Evolutionary conservation across 2,113 vertebrate species (phyloP).

Genomic region (Cyphomyrus plagiostoma): DNA sequence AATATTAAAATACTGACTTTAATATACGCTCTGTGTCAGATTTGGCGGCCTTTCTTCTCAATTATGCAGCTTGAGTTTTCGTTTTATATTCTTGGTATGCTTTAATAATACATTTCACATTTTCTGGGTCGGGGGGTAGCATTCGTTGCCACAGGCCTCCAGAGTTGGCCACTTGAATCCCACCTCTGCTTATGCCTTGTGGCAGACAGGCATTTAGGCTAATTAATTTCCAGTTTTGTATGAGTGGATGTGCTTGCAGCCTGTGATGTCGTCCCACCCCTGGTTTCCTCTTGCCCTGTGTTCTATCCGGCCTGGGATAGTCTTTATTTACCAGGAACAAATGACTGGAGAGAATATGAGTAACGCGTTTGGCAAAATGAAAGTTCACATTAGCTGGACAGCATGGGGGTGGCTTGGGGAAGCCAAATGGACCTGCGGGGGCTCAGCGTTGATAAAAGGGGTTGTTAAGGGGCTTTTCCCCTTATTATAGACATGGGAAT

Average conservation of each 20-base stretch:
- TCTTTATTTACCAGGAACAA: not conserved
- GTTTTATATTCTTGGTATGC: not conserved
- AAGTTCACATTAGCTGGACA: not conserved
- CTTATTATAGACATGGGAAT: not conserved
- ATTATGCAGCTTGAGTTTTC: not conserved
- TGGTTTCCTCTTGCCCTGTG: not conserved
- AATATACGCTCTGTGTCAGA: not conserved
- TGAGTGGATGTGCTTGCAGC: not conserved
- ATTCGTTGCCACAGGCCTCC: not conserved
- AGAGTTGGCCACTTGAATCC: not conserved
- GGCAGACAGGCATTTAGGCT: not conserved
- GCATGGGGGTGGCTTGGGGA: not conserved
- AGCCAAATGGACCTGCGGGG: not conserved
- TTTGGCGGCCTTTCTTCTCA: not conserved
- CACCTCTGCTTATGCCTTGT: not conserved
- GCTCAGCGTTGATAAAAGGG: not conserved
- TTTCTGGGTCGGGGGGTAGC: not conserved
- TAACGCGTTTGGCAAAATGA: not conserved
- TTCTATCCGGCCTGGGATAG: not conserved
- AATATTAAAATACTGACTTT: not conserved
- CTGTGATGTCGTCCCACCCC: not conserved
- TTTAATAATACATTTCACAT: not conserved
- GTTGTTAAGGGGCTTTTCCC: not conserved
- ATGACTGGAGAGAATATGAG: not conserved
- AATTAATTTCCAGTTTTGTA: not conserved